Conservation (phyloP, 2,888 invertebrate genomes). For the Netelia inedita region DNA sequence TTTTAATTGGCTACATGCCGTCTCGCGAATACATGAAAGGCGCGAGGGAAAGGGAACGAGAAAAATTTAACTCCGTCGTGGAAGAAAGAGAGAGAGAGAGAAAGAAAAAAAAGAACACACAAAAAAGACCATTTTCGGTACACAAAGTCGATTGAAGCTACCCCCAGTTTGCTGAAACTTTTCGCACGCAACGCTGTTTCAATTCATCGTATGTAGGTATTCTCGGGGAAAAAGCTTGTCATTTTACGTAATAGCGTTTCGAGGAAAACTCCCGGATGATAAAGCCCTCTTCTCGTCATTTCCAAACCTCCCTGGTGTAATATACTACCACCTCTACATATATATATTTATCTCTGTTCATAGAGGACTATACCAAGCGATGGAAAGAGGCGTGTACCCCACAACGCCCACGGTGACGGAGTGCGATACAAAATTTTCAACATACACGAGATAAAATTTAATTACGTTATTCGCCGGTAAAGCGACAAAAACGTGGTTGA, state of each 20-base stretch:
- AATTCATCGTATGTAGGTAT: constrained; percentile 21
- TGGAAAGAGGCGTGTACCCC: neutral
- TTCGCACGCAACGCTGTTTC: neutral
- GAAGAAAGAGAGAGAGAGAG: neutral
- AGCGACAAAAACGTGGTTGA: neutral
- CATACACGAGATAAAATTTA: constrained; percentile 38
- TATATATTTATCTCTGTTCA: neutral
- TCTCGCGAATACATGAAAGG: constrained; percentile 3
- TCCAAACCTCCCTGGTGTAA: constrained; percentile 16
- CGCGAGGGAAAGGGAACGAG: neutral
- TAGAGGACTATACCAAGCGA: neutral
- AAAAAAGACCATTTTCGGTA: neutral
- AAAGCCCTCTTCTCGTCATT: constrained; percentile 41
- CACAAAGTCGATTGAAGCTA: neutral
- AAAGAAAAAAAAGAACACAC: neutral
- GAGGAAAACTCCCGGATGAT: constrained; percentile 25
- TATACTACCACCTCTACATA: neutral
- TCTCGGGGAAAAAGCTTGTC: neutral
- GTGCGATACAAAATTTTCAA: constrained; percentile 38
- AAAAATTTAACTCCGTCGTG: neutral
- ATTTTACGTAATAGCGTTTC: constrained; percentile 28
- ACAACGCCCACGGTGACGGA: constrained; percentile 10
- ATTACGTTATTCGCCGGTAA: constrained; percentile 25
- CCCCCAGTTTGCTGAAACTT: neutral
- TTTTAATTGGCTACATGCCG: constrained; percentile 51